Evolutionary conservation across 2,797 vertebrate genomes (phyloP).

Genomic region (Cryptoprocta ferox): DNA sequence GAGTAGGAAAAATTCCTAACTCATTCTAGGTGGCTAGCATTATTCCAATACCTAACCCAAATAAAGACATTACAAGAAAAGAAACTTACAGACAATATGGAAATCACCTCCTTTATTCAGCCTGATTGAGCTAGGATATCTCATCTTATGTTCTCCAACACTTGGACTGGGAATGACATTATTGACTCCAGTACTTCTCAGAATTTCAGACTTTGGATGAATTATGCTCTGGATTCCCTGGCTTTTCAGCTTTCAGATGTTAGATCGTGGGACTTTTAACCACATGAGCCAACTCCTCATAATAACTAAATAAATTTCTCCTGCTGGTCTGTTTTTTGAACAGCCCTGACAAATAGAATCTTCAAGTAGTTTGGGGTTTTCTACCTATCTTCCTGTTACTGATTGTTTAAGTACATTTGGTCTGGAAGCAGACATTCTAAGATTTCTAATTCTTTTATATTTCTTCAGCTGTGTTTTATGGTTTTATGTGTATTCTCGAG

Average conservation of each 20-base stretch:
- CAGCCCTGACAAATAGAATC: neutral
- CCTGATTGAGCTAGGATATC: neutral
- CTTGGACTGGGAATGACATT: neutral
- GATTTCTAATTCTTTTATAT: neutral
- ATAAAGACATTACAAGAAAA: neutral
- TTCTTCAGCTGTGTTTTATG: neutral
- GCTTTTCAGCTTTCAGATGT: neutral
- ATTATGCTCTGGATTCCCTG: neutral
- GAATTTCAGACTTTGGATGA: neutral
- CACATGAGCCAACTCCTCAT: neutral
- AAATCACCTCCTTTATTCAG: neutral
- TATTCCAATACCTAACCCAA: neutral
- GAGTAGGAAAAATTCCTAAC: neutral
- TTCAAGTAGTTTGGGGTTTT: neutral
- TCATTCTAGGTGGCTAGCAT: neutral
- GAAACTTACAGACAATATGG: neutral
- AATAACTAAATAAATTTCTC: neutral
- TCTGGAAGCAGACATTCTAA: neutral
- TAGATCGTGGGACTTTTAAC: neutral
- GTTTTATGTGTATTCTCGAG: neutral
- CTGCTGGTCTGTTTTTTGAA: neutral
- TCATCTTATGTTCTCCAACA: neutral
- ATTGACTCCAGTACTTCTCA: neutral
- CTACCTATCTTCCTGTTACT: neutral
- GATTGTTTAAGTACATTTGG: neutral